Base-by-base conservation (phyloP, 2,888 invertebrate genomes). In the Brachynemurus nebulosus region DNA sequence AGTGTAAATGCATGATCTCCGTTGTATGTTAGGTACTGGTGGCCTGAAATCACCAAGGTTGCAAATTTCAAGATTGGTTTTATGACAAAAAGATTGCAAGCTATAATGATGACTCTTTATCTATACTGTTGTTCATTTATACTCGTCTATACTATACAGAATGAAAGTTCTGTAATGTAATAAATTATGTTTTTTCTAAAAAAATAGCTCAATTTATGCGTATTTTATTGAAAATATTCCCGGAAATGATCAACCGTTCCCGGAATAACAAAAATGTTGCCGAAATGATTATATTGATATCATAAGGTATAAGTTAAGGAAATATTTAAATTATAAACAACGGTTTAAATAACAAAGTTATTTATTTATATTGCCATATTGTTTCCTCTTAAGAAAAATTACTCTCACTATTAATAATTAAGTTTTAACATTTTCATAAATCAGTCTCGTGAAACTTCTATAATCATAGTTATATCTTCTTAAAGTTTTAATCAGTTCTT, bases 141-240 rank as follows among this genome's bases (percentile, higher is more conserved):
- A n/a, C n/a, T n/a, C n/a, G n/a, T n/a, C n/a, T n/a, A n/a, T n/a
- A n/a, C n/a, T n/a, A n/a, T n/a, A n/a, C n/a, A n/a, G 52, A 43
- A 39, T 53, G 51, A 45, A 53, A 48, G 48, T 48, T 47, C 40
- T 45, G 37, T 48, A 48, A 12, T 46, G 51, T 44, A 23, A 23
- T 23, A 23, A 23, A 23, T 23, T 23, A 23, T 23, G 7, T 23
- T 23, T 23, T 23, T 23, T 23, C 25, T 23, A 23, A 23, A 23
- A 23, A 23, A 23, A n/a, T n/a, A 23, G 25, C 25, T 23, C 9
- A 8, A 23, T 6, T 23, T 23, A 23, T 23, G 25, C 25, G 6
- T 23, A 23, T 23, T 23, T 23, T 23, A 23, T 23, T 23, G 25
- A 23, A 23, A 20, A 20, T 18, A 18, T 38, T 38, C 38, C 20